Conservation (phyloP, 1,140 invertebrate species). For the Drosophila oshimai region DNA sequence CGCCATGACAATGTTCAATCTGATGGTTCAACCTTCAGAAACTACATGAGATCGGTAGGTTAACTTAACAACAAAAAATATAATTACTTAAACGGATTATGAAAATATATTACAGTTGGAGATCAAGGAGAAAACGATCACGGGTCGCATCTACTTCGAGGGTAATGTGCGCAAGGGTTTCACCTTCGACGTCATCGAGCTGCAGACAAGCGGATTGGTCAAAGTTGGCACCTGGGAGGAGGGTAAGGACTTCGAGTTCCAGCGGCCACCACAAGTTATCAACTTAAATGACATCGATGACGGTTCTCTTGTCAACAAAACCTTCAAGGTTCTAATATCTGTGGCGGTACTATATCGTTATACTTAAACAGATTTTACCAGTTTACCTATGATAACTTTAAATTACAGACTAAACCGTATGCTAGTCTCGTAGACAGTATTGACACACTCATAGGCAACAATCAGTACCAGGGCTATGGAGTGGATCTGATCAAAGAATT, state of each 20-base stretch:
- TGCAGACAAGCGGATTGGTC: slow-evolving; percentile 86
- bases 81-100: not conserved
- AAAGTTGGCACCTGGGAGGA: slow-evolving; percentile 90
- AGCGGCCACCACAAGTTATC: slow-evolving; percentile 43
- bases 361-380: slow-evolving; percentile 34
- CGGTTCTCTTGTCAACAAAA: slow-evolving; percentile 89
- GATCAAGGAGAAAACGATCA: slow-evolving; percentile 85
- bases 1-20: slow-evolving; percentile 63
- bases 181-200: slow-evolving; percentile 89
- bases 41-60: slow-evolving; percentile 87
- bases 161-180: slow-evolving; percentile 91
- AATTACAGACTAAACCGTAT: slow-evolving; percentile 89
- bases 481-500: slow-evolving; percentile 91
- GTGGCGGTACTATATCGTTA: slow-evolving; percentile 84
- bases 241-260: slow-evolving; percentile 69
- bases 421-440: slow-evolving; percentile 91
- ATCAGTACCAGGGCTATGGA: slow-evolving; percentile 91
- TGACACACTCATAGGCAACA: slow-evolving; percentile 88
- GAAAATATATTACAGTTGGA: slow-evolving; percentile 43
- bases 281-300: slow-evolving; percentile 78
- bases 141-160: slow-evolving; percentile 92
- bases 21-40: slow-evolving; percentile 90
- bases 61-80: too few relatives aligned
- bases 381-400: not conserved
- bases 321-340: slow-evolving; percentile 92